Base-by-base conservation (phyloP, 2,888 invertebrate genomes). In the Drosophila gaucha region DNA sequence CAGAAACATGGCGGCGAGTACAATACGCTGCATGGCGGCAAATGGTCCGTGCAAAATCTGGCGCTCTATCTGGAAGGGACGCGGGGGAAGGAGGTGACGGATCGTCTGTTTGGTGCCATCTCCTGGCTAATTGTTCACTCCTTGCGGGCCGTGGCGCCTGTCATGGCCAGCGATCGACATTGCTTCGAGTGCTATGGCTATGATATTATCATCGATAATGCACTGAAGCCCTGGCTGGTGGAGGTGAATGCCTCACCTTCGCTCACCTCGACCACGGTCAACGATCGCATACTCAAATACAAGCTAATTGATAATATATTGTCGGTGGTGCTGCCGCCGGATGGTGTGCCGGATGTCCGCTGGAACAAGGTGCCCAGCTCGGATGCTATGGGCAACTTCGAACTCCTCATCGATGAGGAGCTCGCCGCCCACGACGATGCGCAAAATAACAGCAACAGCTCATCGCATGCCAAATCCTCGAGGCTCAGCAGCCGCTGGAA, bases 1-100 rank as follows among this genome's bases (percentile, higher is more conserved):
- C 98, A 99, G 92, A 98, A 98, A 91, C 97, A 98, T 90, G 98
- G 98, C 69, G 97, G 96, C 16, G 98, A 98, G 89, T 98, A 98
- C 90, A 98, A 98, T 91, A 96, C 95, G 69, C 94, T 97, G 52
- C 98, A 98, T 87, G 98, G 98, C 3, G 98, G 98, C 0, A 98
- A 98, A 92, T 94, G 98, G 94, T 97, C 96, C 54, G 95, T 98
- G 1, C 96, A 97, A 89, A 98, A 98, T 93, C 92, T 98, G 68
- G 94, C 96, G 26, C 92, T 98, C 2, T 98, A 96, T 91, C 92
- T 98, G 85, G 97, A 98, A 91, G 97, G 97, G 38, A 98, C 97
- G 0, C 93, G 96, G 57, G 98, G 98, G 1, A 96, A 97, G 90
- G 94, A 95, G 52, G 96, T 97, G 0, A 97, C 98, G 0, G 97